Conservation (phyloP, 2,113 vertebrate genomes). For the Psophia crepitans region DNA sequence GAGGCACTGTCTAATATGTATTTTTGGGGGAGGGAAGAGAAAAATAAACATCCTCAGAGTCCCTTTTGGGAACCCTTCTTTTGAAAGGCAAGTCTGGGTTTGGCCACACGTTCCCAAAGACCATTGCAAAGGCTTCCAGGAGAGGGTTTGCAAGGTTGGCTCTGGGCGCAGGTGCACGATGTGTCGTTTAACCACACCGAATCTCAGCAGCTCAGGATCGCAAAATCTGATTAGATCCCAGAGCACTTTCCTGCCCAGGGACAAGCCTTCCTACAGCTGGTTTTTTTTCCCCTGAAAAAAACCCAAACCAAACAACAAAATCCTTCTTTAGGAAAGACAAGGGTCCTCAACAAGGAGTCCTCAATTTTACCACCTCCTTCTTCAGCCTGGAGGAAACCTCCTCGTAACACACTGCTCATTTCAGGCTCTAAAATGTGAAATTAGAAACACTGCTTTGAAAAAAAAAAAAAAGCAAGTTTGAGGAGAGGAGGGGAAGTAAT, state of each 20-base stretch:
- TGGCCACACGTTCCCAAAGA: fast-evolving
- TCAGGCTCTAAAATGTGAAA: not conserved
- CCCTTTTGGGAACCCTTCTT: not conserved
- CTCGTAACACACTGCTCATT: fast-evolving
- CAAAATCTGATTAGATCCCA: not conserved
- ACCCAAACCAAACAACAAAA: too few relatives aligned
- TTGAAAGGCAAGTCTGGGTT: not conserved
- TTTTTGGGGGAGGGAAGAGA: not conserved
- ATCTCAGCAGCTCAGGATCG: not conserved
- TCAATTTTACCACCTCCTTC: not conserved
- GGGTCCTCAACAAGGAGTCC: not conserved
- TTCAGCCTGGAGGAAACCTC: not conserved
- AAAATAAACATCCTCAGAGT: not conserved
- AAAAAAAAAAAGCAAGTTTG: not conserved
- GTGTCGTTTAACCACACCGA: not conserved
- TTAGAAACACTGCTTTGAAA: not conserved
- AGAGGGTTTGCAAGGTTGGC: not conserved
- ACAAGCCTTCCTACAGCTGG: not conserved
- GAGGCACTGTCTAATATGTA: not conserved
- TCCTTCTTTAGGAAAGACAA: not conserved
- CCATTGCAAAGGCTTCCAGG: not conserved
- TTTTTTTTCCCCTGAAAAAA: not conserved
- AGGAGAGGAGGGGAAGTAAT: not conserved
- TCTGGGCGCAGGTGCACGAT: fast-evolving
- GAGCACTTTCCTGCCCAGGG: not conserved